Evolutionary conservation across 2,888 invertebrate species (phyloP), one percentile per base, ranked within the genome.

Genomic region (Tanypteryx hageni): DNA sequence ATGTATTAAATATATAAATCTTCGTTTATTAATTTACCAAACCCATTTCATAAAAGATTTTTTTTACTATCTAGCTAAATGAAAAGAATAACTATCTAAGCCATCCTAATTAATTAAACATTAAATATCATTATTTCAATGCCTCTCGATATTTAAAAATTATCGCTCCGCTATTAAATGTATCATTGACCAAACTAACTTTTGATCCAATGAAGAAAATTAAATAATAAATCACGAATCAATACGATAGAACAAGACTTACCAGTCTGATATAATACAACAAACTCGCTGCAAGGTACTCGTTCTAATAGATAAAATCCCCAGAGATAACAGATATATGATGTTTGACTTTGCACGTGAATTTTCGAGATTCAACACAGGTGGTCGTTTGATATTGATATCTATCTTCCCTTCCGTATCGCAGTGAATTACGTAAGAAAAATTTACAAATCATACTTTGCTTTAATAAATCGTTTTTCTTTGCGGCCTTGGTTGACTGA

Each of bases 361-460:
- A 89, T 64, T 64, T 86, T 86, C 58, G 61, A 86, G 86, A 86
- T 86, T 89, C 89, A 64, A 27, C 44, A 89, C 89, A 89, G 89
- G 89, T 89, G 89, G 89, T 89, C 44, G 89, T 44, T 64, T 89
- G 64, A 64, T 89, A 44, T 9, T 27, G 44, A 4, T 89, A 61
- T 89, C 56, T 89, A 44, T 64, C 61, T 89, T 9, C 61, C 89
- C 56, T n/a, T 64, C 44, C 89, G n/a, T 89, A 89, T 89, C 89
- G 44, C 44, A 44, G 10, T 56, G 18, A 61, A 27, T 89, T 89
- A 68, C 89, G 89, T 89, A 89, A 89, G 14, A 22, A 61, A 56
- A 89, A 64, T 89, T 89, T 89, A 89, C 89, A 89, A 89, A 89
- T 64, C 44, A 89, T 89, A 64, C 61, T 89, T 89, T 64, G 64